A percentile compares a stretch with the other conserved stretches of the same genome.
Evolutionary conservation across 1,140 invertebrate species (phyloP).

Genomic region (Apis cerana): DNA sequence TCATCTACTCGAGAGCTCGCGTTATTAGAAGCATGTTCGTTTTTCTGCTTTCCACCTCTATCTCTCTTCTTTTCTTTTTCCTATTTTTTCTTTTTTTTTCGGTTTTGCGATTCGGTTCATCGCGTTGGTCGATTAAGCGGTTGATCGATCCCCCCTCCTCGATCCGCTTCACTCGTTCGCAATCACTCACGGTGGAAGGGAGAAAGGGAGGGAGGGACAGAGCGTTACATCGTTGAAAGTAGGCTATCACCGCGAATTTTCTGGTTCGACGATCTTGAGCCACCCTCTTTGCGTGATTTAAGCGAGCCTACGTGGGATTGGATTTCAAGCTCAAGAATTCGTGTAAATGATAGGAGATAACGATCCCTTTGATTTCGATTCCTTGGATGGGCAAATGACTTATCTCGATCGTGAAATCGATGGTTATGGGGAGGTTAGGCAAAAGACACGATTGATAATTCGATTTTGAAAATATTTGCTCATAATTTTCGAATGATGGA

Average conservation of each 20-base stretch:
- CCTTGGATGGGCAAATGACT: background rate
- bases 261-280: conserved; percentile 43
- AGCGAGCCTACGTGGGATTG: background rate
- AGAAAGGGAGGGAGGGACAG: background rate
- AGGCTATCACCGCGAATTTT: conserved; percentile 58
- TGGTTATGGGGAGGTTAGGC: too few species aligned
- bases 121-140: conserved; percentile 54
- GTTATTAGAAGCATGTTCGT: conserved; percentile 66
- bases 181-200: conserved; percentile 4
- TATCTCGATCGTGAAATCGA: background rate
- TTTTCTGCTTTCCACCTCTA: conserved; percentile 14
- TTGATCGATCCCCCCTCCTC: conserved; percentile 43
- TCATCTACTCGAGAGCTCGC: conserved; percentile 50
- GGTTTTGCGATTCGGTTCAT: conserved; percentile 51
- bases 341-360: conserved; percentile 14
- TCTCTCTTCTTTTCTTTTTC: background rate
- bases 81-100: conserved; percentile 1
- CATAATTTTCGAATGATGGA: background rate
- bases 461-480: too few species aligned
- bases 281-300: conserved; percentile 33
- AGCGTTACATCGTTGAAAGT: conserved; percentile 38
- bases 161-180: conserved; percentile 33
- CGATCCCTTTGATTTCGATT: background rate
- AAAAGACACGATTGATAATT: background rate
- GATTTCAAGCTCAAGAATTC: background rate